A percentile compares a stretch with the other conserved stretches of the same genome.
These are phyloP conservation scores for Penaeus monodon DNA, from an alignment of 2,888 invertebrate species.

Conservation along the genomic window DNA sequence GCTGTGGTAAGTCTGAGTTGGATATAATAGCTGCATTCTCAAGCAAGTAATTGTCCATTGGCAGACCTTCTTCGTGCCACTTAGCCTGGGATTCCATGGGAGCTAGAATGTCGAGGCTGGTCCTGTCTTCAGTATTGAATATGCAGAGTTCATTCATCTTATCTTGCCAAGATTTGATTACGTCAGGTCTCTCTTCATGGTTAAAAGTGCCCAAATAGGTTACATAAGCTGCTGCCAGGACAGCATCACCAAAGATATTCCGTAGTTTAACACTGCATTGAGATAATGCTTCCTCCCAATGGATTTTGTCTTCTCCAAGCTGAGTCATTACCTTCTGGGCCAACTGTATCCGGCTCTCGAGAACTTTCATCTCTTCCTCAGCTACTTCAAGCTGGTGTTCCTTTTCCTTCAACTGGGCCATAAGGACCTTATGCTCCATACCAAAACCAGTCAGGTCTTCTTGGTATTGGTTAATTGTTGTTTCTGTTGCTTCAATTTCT, in stretches of 20 bases:
- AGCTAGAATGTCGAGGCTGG: conserved; percentile 36
- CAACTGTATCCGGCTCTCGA: conserved; percentile 61
- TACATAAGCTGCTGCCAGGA: conserved; percentile 52
- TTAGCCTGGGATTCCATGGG: conserved; percentile 40
- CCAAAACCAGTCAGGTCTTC: conserved; percentile 54
- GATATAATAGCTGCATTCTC: conserved; percentile 54
- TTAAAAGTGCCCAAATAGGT: conserved; percentile 51
- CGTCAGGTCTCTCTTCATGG: conserved; percentile 28
- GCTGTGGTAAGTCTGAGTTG: conserved; percentile 51
- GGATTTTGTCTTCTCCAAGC: conserved; percentile 51
- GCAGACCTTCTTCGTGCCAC: conserved; percentile 57
- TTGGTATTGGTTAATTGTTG: conserved; percentile 52
- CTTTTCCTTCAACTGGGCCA: conserved; percentile 57
- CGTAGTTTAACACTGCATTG: conserved; percentile 42
- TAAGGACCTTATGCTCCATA: conserved; percentile 60
- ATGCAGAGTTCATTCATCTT: conserved; percentile 54
- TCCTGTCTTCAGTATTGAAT: conserved; percentile 37
- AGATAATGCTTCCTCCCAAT: conserved; percentile 57
- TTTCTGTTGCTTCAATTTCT: conserved; percentile 60
- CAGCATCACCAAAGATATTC: conserved; percentile 51
- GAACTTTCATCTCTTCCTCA: conserved; percentile 61
- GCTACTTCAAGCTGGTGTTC: conserved; percentile 60
- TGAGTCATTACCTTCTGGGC: conserved; percentile 62
- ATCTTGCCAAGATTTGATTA: conserved; percentile 34
- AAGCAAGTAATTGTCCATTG: conserved; percentile 32